phyloP scores from a whole-genome alignment of 2,113 vertebrate genomes.

The Spilogale gracilis region DNA sequence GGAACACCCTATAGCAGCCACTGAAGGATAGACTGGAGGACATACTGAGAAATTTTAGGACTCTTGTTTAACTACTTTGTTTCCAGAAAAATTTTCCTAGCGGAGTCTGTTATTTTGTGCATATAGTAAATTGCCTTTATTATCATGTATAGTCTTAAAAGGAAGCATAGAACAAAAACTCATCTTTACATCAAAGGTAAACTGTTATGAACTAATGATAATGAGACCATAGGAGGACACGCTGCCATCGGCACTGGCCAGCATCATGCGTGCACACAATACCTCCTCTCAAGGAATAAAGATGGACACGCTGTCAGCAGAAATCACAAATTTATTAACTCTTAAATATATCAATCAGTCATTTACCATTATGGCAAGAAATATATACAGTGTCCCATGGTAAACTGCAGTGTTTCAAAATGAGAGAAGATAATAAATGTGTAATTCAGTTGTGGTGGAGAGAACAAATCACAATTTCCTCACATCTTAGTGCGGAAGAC shows the following conservation, averaged over 20 bases:
- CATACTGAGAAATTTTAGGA: background rate
- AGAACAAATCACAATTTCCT: slow-evolving; percentile 88
- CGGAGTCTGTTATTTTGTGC: background rate
- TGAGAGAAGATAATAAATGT: slow-evolving; percentile 84
- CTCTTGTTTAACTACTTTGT: background rate
- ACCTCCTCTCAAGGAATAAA: slow-evolving; percentile 70
- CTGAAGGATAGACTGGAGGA: background rate
- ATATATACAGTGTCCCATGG: slow-evolving; percentile 91
- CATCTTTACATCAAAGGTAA: background rate
- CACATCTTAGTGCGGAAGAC: slow-evolving; percentile 88
- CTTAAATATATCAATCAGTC: slow-evolving; percentile 92
- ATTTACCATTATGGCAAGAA: slow-evolving; percentile 92
- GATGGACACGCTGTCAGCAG: slow-evolving; percentile 87
- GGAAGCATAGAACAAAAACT: background rate
- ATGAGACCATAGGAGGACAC: background rate
- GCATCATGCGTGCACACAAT: accelerated
- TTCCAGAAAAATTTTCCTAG: background rate
- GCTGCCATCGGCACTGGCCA: too few species aligned
- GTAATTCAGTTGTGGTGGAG: slow-evolving; percentile 85
- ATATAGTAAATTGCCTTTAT: background rate
- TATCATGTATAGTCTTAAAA: background rate
- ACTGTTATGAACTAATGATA: background rate
- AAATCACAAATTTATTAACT: slow-evolving; percentile 96
- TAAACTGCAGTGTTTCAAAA: slow-evolving; percentile 90
- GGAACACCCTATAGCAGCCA: background rate